Evolutionary conservation across 2,113 vertebrate species (phyloP).

Genomic region (Rousettus leschenaultii): DNA sequence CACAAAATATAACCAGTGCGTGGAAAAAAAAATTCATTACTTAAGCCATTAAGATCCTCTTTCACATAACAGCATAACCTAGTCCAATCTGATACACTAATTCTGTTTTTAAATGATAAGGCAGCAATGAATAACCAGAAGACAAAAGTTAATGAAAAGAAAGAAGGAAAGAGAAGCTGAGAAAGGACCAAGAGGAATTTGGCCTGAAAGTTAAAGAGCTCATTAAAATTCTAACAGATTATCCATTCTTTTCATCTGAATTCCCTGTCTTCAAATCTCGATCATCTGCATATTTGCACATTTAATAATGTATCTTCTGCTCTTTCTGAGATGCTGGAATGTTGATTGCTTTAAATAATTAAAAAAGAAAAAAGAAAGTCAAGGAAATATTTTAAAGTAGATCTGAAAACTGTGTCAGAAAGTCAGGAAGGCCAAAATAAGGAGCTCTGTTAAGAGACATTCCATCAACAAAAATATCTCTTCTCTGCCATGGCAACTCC

Average conservation of each 20-base stretch:
- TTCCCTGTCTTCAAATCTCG: neutral
- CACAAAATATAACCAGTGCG: neutral
- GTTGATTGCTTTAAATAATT: constrained; percentile 33
- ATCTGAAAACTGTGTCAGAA: constrained; percentile 67
- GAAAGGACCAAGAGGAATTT: neutral
- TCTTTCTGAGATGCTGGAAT: neutral
- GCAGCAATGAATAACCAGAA: neutral
- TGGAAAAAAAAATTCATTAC: neutral
- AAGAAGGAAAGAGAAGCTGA: neutral
- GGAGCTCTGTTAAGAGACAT: constrained; percentile 70
- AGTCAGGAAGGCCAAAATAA: constrained; percentile 68
- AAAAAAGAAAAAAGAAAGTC: neutral
- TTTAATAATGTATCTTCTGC: neutral
- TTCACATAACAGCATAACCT: neutral
- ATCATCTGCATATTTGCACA: neutral
- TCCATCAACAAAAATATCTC: constrained; percentile 75
- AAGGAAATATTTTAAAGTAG: constrained; percentile 42
- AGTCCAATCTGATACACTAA: neutral
- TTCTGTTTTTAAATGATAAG: constrained; percentile 21
- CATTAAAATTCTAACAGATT: constrained; percentile 23
- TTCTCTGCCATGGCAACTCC: constrained; percentile 73
- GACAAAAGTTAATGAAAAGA: constrained; percentile 1
- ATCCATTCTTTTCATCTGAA: constrained; percentile 6
- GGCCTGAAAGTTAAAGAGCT: neutral
- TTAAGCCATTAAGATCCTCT: neutral